These are phyloP conservation scores for Nycticryphes semicollaris DNA, from an alignment of 2,113 vertebrate genomes.

Conservation along the genomic window DNA sequence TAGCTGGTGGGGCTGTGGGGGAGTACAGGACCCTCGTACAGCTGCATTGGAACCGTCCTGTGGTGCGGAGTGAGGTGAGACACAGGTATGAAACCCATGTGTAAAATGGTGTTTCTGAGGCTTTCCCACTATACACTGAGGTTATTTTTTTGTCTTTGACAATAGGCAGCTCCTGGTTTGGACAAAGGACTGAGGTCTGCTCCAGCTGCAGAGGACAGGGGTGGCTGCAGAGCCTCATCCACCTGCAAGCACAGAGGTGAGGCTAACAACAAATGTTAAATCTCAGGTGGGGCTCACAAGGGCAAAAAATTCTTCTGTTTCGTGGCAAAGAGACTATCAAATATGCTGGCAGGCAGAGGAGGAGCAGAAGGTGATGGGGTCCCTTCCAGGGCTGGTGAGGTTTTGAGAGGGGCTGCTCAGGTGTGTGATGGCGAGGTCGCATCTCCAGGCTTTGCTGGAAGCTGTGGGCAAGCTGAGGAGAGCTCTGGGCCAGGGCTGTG, in stretches of 20 bases:
- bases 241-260: slow-evolving; percentile 75
- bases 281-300: not conserved
- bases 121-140: rapidly evolving
- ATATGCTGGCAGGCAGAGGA: not conserved
- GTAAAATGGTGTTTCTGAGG: not conserved
- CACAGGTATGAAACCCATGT: rapidly evolving
- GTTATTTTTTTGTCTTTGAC: not conserved
- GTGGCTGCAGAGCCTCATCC: slow-evolving; percentile 71
- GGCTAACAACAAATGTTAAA: not conserved
- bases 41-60: rapidly evolving
- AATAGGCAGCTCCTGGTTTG: slow-evolving; percentile 61
- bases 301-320: not conserved
- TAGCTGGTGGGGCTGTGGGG: not conserved
- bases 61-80: rapidly evolving
- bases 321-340: not conserved
- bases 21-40: rapidly evolving
- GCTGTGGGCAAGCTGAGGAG: not conserved
- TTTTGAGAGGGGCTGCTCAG: too few relatives aligned
- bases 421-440: rapidly evolving
- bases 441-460: not conserved
- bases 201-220: slow-evolving; percentile 61
- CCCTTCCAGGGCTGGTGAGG: not conserved
- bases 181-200: slow-evolving; percentile 54
- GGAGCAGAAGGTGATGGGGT: not conserved
- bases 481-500: not conserved